Percentiles rank a stretch among this genome's conserved stretches.
Evolutionary conservation across 2,113 vertebrate genomes (phyloP).

Genomic region (Labeo catla): DNA sequence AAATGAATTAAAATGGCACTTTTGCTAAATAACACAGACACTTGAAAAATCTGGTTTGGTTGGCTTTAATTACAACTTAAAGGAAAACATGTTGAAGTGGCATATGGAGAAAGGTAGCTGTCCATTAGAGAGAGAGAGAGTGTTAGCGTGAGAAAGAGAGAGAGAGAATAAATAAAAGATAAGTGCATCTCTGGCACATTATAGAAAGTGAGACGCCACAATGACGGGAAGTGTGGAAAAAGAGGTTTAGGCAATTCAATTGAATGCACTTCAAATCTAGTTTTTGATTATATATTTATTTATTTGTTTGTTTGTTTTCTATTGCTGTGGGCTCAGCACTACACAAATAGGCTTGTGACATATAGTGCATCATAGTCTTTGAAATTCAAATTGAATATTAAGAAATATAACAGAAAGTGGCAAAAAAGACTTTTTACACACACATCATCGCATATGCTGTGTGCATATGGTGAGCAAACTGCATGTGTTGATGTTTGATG

Average conservation of each 20-base stretch:
- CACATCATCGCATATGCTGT: neutral
- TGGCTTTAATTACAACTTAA: neutral
- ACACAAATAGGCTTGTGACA: neutral
- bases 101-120: neutral
- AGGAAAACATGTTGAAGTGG: conserved; percentile 3
- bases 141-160: neutral
- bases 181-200: conserved; percentile 42
- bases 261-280: conserved; percentile 49
- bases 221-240: conserved; percentile 36
- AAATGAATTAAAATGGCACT: neutral
- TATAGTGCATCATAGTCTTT: neutral
- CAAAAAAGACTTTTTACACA: neutral
- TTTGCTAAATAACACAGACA: neutral
- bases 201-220: conserved; percentile 34
- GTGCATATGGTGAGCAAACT: neutral
- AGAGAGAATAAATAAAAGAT: conserved; percentile 14
- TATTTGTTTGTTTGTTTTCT: neutral
- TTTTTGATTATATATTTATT: conserved; percentile 25
- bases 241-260: conserved; percentile 53
- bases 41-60: neutral
- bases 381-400: conserved; percentile 3
- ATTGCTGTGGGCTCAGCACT: conserved; percentile 38
- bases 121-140: conserved; percentile 26
- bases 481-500: conserved; percentile 17
- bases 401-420: neutral